Evolutionary conservation across 2,888 invertebrate genomes (phyloP), one percentile per base, ranked within the genome.

Genomic region (Salpingus planirostris): DNA sequence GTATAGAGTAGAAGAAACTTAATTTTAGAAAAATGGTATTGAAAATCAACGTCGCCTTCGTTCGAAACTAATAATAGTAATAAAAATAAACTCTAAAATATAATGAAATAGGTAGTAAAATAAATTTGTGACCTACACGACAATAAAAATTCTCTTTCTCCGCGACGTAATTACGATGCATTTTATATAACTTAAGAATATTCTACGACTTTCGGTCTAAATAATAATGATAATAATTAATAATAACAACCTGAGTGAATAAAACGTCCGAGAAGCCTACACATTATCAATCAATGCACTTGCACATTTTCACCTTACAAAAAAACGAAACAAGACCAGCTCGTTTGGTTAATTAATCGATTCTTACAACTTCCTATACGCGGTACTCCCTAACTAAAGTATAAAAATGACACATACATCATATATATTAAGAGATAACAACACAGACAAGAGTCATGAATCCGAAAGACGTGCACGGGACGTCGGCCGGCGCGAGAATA

Each of bases 381-480:
- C 32, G 27, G 28, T 40, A 43, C 38, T 37, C 43, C 33, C 44
- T 43, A 48, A 49, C 43, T 50, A 48, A 51, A 40, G 49, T 49
- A 49, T 51, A 50, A 50, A 47, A 54, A 52, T 52, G 53, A 54
- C 54, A 53, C 50, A 43, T 55, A 53, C 46, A 50, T 46, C 47
- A 45, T 45, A n/a, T n/a, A n/a, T n/a, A n/a, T 47, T 47, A 40
- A 44, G 40, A 49, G 44, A 47, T 52, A 52, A 55, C 55, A 52
- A 54, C 54, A 55, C 53, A 50, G 53, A 55, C 48, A 52, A 53
- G 42, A 52, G 54, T 52, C 49, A 52, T 48, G 47, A 52, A 46
- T 43, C 46, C 40, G 47, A 49, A 45, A 47, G 47, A 18, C 18
- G 8, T 18, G 8, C 5, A 18, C n/a, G n/a, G n/a, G n/a, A n/a